phyloP scores from a whole-genome alignment of 2,888 invertebrate species.

The Aromia moschata region DNA sequence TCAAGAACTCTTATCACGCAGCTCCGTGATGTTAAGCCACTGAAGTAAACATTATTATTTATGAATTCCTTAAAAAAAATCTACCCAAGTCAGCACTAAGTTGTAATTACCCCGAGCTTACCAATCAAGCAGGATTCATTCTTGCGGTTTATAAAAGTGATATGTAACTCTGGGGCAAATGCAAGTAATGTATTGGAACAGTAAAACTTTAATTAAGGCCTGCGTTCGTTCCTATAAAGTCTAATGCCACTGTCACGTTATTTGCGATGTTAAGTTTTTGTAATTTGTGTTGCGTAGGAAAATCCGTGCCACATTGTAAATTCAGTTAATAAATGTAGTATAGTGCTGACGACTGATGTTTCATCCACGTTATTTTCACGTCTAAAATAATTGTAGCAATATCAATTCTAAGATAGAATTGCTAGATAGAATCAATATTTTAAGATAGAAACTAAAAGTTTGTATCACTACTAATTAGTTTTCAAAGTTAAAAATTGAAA shows the following conservation, averaged over 20 bases:
- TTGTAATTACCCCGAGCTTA: slow-evolving; percentile 30
- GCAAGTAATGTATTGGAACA: slow-evolving; percentile 25
- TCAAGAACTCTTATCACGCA: no score
- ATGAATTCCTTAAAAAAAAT: slow-evolving; percentile 19
- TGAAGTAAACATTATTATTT: slow-evolving; percentile 2
- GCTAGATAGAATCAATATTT: no score
- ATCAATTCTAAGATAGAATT: no score
- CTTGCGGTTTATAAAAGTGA: slow-evolving; percentile 28
- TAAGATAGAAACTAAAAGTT: no score
- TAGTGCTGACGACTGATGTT: no score
- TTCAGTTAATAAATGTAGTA: no score
- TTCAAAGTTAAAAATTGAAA: no score
- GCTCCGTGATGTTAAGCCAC: background rate
- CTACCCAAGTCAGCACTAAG: slow-evolving; percentile 12
- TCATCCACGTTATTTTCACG: no score
- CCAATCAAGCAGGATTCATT: slow-evolving; percentile 26
- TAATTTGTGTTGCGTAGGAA: background rate
- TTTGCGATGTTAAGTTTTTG: background rate
- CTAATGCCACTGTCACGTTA: background rate
- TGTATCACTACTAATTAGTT: no score
- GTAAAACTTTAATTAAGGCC: slow-evolving; percentile 24
- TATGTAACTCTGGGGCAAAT: slow-evolving; percentile 20
- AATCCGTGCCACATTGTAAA: no score
- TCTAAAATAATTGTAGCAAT: no score
- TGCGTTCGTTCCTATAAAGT: slow-evolving; percentile 22